A percentile compares a stretch with the other conserved stretches of the same genome.
phyloP scores from a whole-genome alignment of 2,113 vertebrate species.

The Gymnarchus niloticus region DNA sequence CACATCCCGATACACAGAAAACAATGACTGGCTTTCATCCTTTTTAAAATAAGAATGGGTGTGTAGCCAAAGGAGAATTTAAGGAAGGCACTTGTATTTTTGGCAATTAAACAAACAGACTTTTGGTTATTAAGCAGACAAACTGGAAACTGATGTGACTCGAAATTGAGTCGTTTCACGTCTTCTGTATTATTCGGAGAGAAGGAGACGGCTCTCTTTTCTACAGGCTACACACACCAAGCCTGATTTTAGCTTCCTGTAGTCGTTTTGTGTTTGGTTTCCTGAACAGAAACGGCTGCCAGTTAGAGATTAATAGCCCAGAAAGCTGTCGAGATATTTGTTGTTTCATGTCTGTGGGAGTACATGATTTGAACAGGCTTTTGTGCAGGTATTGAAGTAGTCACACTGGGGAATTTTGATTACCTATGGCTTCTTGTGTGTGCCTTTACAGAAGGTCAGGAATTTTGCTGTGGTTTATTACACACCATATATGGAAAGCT shows the following conservation, averaged over 20 bases:
- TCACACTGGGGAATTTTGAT: neutral
- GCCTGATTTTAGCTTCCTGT: neutral
- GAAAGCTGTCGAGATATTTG: neutral
- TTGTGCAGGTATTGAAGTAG: neutral
- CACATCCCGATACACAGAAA: no score
- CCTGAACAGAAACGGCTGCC: neutral
- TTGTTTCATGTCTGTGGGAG: neutral
- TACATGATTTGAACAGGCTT: neutral
- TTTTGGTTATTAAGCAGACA: neutral
- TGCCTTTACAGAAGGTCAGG: neutral
- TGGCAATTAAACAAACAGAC: neutral
- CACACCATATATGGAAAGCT: neutral
- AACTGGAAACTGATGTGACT: neutral
- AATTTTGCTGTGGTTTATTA: conserved; percentile 13
- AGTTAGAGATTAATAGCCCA: neutral
- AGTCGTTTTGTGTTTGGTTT: neutral
- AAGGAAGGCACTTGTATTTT: neutral
- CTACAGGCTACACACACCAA: neutral
- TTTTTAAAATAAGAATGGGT: neutral
- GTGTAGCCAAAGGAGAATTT: neutral
- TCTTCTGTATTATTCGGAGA: neutral
- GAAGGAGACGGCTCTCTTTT: neutral
- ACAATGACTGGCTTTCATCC: no score
- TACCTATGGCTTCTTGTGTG: neutral
- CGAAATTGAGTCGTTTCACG: neutral